phyloP scores from a whole-genome alignment of 30 jellyfish, hydroid and myxozoan species.

The Cassiopea andromeda region DNA sequence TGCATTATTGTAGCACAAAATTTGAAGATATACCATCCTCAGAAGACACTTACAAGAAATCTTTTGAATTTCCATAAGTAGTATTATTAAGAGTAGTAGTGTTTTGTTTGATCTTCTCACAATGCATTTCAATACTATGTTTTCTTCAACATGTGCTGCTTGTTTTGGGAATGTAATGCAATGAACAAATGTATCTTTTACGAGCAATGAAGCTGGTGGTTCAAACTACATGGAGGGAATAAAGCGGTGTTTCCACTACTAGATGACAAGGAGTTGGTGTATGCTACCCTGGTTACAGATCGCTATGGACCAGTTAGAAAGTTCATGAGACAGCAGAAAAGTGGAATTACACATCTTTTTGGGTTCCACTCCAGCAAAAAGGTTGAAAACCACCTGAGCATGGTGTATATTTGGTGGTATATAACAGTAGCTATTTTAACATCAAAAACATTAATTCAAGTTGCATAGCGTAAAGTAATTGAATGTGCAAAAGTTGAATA shows the following conservation, averaged over 20 bases:
- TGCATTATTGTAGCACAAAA: not conserved
- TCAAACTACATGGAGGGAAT: slow-evolving; percentile 45
- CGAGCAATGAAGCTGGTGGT: slow-evolving; percentile 56
- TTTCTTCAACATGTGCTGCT: not conserved
- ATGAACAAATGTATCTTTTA: not conserved
- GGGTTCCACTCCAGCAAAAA: too few species aligned
- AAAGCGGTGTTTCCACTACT: slow-evolving; percentile 5
- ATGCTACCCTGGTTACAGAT: slow-evolving; percentile 35
- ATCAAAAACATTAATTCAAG: too few species aligned
- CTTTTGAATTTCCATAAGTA: not conserved
- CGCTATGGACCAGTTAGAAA: slow-evolving; percentile 33
- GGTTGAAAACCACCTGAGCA: too few species aligned
- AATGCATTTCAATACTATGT: not conserved
- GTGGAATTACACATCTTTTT: too few species aligned
- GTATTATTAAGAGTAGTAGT: not conserved
- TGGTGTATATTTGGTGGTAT: too few species aligned
- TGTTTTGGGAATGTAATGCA: not conserved
- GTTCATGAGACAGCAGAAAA: slow-evolving; percentile 1
- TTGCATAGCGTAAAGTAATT: too few species aligned
- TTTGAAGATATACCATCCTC: not conserved
- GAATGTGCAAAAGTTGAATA: too few species aligned
- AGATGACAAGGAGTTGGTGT: not conserved
- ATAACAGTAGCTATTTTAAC: too few species aligned
- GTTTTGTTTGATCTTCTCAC: not conserved
- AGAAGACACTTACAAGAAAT: not conserved